Evolutionary conservation across 1,140 invertebrate genomes (phyloP).

Genomic region (Bombus superbus): DNA sequence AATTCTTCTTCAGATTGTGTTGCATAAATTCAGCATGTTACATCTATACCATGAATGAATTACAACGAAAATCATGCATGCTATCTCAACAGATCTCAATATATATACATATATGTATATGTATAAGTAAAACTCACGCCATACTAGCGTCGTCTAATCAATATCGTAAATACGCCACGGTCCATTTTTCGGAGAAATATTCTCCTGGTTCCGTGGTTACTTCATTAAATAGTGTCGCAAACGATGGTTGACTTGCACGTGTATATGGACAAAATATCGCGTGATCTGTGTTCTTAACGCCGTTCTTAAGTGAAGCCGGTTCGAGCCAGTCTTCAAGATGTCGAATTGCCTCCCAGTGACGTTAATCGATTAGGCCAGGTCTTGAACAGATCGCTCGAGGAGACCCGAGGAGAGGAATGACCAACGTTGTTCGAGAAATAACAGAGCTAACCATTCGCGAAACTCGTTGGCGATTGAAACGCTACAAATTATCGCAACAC

Average conservation of each 20-base stretch:
- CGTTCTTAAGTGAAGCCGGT: conserved; percentile 60
- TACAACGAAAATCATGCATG: not conserved
- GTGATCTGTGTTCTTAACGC: not conserved
- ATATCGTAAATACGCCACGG: not conserved
- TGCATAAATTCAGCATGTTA: not conserved
- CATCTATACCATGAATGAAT: not conserved
- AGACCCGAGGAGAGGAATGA: not conserved
- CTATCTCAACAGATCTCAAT: not conserved
- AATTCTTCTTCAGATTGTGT: too few relatives aligned
- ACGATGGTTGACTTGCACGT: conserved; percentile 7
- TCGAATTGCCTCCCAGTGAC: conserved; percentile 53
- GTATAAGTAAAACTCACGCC: not conserved
- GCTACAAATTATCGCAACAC: not conserved
- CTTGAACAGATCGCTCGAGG: conserved; percentile 4
- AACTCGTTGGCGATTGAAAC: not conserved
- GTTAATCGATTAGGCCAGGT: conserved; percentile 57
- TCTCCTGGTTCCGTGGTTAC: not conserved
- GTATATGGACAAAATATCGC: conserved; percentile 29
- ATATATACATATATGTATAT: too few relatives aligned
- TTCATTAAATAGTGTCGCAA: conserved; percentile 3
- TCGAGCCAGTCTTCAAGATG: conserved; percentile 48
- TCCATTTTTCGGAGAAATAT: not conserved
- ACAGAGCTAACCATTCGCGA: not conserved
- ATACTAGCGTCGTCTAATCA: not conserved
- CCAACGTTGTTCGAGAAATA: conserved; percentile 5